Conservation (phyloP, 1,140 invertebrate species). For the Paramacrobiotus metropolitanus region DNA sequence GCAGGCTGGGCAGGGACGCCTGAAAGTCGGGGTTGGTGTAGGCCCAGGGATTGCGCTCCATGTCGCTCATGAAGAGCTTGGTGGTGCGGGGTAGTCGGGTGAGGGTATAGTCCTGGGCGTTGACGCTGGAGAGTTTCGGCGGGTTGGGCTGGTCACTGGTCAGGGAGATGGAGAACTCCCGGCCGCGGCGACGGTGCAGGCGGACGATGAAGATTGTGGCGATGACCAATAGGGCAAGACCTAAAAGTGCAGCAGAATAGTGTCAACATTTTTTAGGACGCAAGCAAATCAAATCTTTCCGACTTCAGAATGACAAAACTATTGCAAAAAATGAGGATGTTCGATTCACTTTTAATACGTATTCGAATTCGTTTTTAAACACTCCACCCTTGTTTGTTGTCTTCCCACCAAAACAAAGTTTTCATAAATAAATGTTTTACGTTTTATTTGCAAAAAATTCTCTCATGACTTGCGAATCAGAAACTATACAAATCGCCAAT, state of each 20-base stretch:
- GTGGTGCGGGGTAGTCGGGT: slow-evolving; percentile 1
- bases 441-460: too few relatives aligned
- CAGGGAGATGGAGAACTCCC: background rate
- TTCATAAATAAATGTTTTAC: too few relatives aligned
- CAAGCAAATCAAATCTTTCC: too few relatives aligned
- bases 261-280: too few relatives aligned
- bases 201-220: background rate
- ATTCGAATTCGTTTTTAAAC: too few relatives aligned
- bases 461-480: too few relatives aligned
- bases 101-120: background rate
- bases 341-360: too few relatives aligned
- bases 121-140: background rate
- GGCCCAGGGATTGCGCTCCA: slow-evolving; percentile 2
- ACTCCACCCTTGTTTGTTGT: too few relatives aligned
- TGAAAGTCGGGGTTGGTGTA: slow-evolving; percentile 4
- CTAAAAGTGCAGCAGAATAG: background rate
- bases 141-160: background rate
- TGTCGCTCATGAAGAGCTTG: background rate
- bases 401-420: too few relatives aligned
- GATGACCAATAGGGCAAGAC: background rate
- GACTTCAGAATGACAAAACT: too few relatives aligned
- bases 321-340: too few relatives aligned
- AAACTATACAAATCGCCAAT: too few relatives aligned
- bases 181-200: background rate
- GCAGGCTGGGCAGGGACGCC: background rate